Evolutionary conservation across 2,113 vertebrate species (phyloP), one percentile per base, ranked within the genome.

Genomic region (Rhabdomys dilectus): DNA sequence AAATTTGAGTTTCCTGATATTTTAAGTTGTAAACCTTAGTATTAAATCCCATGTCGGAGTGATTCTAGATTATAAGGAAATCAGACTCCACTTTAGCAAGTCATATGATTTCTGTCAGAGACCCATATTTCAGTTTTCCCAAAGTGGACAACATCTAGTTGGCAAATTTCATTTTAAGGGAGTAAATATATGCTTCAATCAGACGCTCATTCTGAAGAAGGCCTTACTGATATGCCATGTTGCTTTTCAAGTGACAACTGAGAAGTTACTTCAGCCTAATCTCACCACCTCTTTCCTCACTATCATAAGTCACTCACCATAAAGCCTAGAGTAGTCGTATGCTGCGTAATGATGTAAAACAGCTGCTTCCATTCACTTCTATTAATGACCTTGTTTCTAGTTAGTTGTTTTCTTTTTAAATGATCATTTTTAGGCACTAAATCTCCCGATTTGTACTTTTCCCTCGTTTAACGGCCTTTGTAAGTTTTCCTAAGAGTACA

Each of bases 361-460:
- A 91, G 45, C 24, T 48, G 9, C 76, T 91, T 93, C 56, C 53
- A 70, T 87, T 82, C 93, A 82, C 88, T 77, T 95, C 29, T 84
- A 4, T 24, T 39, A 84, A 58, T 76, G 94, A 70, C 94, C 92
- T 96, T 95, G 78, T 93, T 96, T 93, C 72, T 96, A 91, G 72
- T 89, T 92, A 66, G 86, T 95, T 70, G 56, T 81, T 89, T 96
- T 94, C 70, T 93, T 93, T 92, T 88, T 88, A 97, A 96, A 45
- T 84, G 75, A 76, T 88, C 64, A 76, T 95, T 84, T 94, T 62
- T 97, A 94, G 58, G 26, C 78, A 81, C 45, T 96, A 60, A 76
- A 91, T 66, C 64, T 60, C 36, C n/a, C 11, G 31, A 53, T 87
- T 93, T 92, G 76, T 89, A 51, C 42, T 58, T 96, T 88, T 94